Evolutionary conservation across 1,140 invertebrate genomes (phyloP), one percentile per base, ranked within the genome.

Genomic region (Trichoplusia ni): DNA sequence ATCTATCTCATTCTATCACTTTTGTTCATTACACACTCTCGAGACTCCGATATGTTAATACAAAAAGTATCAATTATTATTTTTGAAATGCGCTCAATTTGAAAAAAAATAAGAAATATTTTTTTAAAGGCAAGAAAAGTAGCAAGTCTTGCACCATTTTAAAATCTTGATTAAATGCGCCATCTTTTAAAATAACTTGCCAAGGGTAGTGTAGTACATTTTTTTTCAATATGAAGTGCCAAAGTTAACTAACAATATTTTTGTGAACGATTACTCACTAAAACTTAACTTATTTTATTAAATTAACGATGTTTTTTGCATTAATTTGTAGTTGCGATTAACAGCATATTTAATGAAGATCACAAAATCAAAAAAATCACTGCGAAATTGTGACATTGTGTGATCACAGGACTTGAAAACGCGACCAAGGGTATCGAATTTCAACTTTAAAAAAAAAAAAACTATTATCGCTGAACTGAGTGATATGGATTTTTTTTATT

Each of bases 211-310:
- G 29, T 31, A 9, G n/a, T 31, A 2, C 11, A n/a, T 33, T 33
- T 33, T 33, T 33, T 33, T 33, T 33, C 31, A 33, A 33, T 9
- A 33, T 33, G 5, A 33, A 0, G 31, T 33, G 1, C 9, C 31
- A 33, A 33, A 33, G 31, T n/a, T n/a, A n/a, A 38, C 37, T 38
- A 38, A 38, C n/a, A n/a, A n/a, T n/a, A n/a, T n/a, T n/a, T n/a
- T n/a, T n/a, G n/a, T n/a, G n/a, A n/a, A n/a, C n/a, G n/a, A n/a
- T n/a, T n/a, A n/a, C n/a, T n/a, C n/a, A n/a, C n/a, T n/a, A n/a
- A n/a, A n/a, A n/a, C n/a, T n/a, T n/a, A 38, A 38, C 14, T 38
- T 38, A 38, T 18, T 16, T 38, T 38, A 38, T 38, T 40, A 40
- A 40, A 40, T 19, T 18, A 19, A 40, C 37, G n/a, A 19, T 40